Conservation (phyloP, 2,888 invertebrate species). For the Machimus atricapillus region DNA sequence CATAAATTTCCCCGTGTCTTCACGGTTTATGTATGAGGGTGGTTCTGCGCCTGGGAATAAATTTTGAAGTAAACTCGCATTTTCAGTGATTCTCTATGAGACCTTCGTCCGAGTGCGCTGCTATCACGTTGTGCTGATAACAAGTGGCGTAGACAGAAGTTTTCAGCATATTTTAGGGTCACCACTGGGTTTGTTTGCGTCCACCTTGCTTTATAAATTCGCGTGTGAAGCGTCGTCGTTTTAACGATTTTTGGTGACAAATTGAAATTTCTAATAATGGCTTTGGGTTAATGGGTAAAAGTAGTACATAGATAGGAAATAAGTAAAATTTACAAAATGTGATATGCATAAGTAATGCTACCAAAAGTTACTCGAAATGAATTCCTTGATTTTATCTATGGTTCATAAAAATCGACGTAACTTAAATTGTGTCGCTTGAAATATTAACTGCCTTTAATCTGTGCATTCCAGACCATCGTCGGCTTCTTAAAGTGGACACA, state of each 20-base stretch:
- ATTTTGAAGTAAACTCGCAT: not conserved
- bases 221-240: not conserved
- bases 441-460: not conserved
- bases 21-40: not conserved
- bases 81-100: not conserved
- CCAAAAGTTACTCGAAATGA: no score
- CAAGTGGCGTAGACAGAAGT: not conserved
- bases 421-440: not conserved
- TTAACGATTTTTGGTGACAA: not conserved
- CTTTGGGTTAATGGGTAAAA: not conserved
- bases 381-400: not conserved
- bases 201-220: not conserved
- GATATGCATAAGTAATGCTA: no score
- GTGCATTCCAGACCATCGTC: not conserved
- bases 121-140: not conserved
- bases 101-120: not conserved
- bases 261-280: not conserved
- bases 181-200: no score
- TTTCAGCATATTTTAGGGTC: not conserved
- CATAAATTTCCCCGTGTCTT: conserved; percentile 16
- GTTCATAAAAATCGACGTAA: not conserved
- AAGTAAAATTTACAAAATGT: no score
- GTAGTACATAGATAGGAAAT: no score
- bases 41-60: not conserved
- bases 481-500: not conserved